Evolutionary conservation across 2,888 invertebrate species (phyloP), one percentile per base, ranked within the genome.

Genomic region (Idaea straminata): DNA sequence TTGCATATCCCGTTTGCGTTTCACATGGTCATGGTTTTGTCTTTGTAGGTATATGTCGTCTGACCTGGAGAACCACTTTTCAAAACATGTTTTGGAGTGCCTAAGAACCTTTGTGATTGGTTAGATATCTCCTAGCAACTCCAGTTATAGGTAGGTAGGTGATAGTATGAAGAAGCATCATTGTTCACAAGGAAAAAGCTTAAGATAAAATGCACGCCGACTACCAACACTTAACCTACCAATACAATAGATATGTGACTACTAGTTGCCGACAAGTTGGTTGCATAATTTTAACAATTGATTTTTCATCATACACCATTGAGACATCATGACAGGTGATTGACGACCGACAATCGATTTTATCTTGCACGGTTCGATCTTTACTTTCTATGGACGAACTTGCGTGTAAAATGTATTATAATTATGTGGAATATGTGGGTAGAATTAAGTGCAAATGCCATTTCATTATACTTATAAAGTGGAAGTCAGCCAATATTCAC

Each of bases 1-100:
- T 87, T 84, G 82, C 81, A 86, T 83, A 82, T 80, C 80, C 84
- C 80, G 79, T 83, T 80, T 80, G 83, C 80, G 79, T 83, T 83
- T 75, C 71, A 77, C 74, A 74, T 77, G 77, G 77, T 76, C 72
- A 76, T 61, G 38, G 72, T 71, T 69, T 65, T 36, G 64, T 69
- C 57, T 65, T 6, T 47, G 47, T 47, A 10, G 7, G 13, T 47
- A 13, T 36, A 5, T 1, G 5, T 7, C 36, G 10, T 36, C 1
- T 7, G 36, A 10, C 5, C 5, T 36, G 36, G 36, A 36, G 36
- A 36, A 10, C 10, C 36, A 7, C 36, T 36, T 36, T 36, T 4
- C 36, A 10, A 36, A 36, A 36, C 10, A 10, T 3, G 36, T 36
- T 36, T 36, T 36, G 36, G 36, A 36, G 5, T 36, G 10, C 36